phyloP scores from a whole-genome alignment of 2,113 vertebrate species.

The Leptodactylus fuscus region DNA sequence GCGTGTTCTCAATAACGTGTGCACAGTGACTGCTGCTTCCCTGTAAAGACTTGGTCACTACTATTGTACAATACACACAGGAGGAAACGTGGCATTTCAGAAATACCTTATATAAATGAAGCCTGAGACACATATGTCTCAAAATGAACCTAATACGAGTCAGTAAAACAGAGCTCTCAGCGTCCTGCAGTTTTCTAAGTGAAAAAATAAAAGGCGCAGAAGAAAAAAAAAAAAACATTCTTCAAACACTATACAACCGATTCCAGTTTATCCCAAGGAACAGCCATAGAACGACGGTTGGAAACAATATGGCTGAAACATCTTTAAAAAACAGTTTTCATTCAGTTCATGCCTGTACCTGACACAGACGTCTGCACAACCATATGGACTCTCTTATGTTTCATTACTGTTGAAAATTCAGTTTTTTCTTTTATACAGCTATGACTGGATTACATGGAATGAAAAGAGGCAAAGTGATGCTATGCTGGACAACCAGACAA shows the following conservation, averaged over 20 bases:
- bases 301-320: not conserved
- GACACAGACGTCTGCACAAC: not conserved
- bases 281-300: not conserved
- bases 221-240: not conserved
- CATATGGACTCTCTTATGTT: too few relatives aligned
- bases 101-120: not conserved
- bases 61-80: not conserved
- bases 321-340: not conserved
- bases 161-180: not conserved
- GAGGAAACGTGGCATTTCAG: not conserved
- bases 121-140: not conserved
- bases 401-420: not conserved
- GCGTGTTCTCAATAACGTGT: not conserved
- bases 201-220: not conserved
- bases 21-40: not conserved
- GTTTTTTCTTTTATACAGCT: not conserved
- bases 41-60: not conserved
- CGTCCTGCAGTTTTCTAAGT: not conserved
- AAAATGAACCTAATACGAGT: not conserved
- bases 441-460: conserved; percentile 10
- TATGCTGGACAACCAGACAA: conserved; percentile 5
- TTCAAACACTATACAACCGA: not conserved
- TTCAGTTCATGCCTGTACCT: not conserved
- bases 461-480: conserved; percentile 4
- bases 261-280: conserved; percentile 11